phyloP scores from a whole-genome alignment of 2,797 vertebrate genomes.

The Babyrousa celebensis region DNA sequence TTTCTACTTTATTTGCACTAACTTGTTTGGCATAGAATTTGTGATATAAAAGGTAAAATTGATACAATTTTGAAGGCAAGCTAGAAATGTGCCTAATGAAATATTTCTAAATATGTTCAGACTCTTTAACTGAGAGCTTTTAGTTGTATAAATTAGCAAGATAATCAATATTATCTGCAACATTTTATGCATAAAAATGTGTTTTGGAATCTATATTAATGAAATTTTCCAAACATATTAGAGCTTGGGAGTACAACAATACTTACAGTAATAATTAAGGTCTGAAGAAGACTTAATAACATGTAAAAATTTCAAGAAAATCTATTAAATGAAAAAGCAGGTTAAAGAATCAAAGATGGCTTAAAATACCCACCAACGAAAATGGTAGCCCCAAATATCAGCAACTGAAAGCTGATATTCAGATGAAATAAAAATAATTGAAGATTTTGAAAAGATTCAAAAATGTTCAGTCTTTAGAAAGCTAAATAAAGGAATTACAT shows the following conservation, averaged over 20 bases:
- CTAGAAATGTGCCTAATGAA: background rate
- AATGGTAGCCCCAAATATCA: background rate
- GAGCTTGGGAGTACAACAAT: background rate
- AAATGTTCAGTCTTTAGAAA: background rate
- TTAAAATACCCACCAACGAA: background rate
- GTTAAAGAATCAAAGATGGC: background rate
- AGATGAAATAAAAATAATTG: background rate
- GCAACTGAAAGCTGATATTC: background rate
- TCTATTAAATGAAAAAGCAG: background rate
- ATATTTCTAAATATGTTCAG: background rate
- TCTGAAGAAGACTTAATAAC: background rate
- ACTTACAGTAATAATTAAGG: background rate
- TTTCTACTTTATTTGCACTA: background rate
- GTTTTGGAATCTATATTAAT: background rate
- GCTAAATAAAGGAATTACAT: background rate
- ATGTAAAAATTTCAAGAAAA: background rate
- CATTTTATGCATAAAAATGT: background rate
- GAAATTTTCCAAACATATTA: background rate
- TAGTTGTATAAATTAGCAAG: background rate
- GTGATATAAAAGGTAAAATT: background rate
- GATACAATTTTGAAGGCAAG: background rate
- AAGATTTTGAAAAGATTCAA: background rate
- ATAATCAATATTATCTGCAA: background rate
- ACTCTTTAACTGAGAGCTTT: background rate
- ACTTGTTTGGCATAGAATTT: background rate